A percentile compares a stretch with the other conserved stretches of the same genome.
Conservation (phyloP, 2,888 invertebrate species). For the Eubasilissa splendida region DNA sequence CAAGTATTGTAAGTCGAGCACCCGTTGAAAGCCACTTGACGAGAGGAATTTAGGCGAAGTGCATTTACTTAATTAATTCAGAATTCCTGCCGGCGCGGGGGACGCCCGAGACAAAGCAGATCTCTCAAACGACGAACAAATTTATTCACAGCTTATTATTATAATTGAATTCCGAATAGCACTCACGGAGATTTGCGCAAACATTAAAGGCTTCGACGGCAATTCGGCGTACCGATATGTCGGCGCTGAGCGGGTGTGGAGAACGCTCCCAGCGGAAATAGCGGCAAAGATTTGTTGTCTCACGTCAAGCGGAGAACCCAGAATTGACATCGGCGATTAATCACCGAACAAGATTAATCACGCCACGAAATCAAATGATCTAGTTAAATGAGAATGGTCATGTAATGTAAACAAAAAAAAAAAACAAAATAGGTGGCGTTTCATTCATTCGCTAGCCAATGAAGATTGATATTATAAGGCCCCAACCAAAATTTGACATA, state of each 20-base stretch:
- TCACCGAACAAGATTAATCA: not conserved
- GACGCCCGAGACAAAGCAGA: conserved; percentile 14
- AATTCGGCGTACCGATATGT: not conserved
- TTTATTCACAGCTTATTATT: conserved; percentile 19
- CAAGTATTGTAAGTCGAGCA: not conserved
- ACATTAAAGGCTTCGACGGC: not conserved
- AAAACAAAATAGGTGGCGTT: not conserved
- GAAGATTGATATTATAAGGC: not conserved
- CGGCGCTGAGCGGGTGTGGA: not conserved
- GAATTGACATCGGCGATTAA: conserved; percentile 8
- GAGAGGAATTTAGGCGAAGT: conserved; percentile 4
- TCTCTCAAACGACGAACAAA: not conserved
- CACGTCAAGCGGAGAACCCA: not conserved
- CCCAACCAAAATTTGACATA: not conserved
- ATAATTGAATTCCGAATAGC: conserved; percentile 13
- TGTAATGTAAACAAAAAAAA: not conserved
- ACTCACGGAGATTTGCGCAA: conserved; percentile 7
- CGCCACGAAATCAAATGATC: not conserved
- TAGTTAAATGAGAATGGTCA: not conserved
- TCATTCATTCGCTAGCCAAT: not conserved
- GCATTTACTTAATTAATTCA: conserved; percentile 23
- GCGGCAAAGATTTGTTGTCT: not conserved
- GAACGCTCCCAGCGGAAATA: not conserved
- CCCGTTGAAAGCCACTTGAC: not conserved
- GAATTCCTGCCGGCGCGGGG: not conserved